phyloP scores from a whole-genome alignment of 2,797 vertebrate genomes.

The Melanotaenia maccullochi region DNA sequence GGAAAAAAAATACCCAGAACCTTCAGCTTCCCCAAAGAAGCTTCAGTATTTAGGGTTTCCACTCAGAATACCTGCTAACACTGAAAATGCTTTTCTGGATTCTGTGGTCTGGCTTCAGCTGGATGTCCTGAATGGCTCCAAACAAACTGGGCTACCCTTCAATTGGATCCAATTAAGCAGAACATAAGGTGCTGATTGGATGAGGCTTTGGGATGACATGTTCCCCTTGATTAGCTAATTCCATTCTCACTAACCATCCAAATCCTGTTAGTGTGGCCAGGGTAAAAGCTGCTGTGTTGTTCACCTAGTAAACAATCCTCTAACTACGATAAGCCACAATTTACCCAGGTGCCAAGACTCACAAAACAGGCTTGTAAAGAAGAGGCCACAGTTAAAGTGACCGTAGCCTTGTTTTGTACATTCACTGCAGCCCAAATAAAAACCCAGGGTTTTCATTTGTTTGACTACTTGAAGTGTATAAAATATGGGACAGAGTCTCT shows the following conservation, averaged over 20 bases:
- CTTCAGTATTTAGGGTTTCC: not conserved
- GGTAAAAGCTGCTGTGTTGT: conserved; percentile 46
- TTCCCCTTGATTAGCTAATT: conserved; percentile 80
- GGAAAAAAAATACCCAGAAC: not conserved
- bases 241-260: conserved; percentile 75
- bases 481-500: not conserved
- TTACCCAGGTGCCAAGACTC: conserved; percentile 6
- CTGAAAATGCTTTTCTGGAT: conserved; percentile 21
- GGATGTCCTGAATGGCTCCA: conserved; percentile 44
- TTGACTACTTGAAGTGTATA: not conserved
- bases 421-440: not conserved
- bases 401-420: not conserved
- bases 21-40: not conserved
- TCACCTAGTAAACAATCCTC: conserved; percentile 1
- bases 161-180: conserved; percentile 73
- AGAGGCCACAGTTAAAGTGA: not conserved
- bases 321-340: conserved; percentile 17
- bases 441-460: not conserved
- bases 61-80: conserved; percentile 9
- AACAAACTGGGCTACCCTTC: conserved; percentile 63
- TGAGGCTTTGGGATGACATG: conserved; percentile 79
- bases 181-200: conserved; percentile 78
- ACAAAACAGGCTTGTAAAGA: not conserved
- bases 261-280: conserved; percentile 71
- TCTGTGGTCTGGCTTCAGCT: not conserved